phyloP scores from a whole-genome alignment of 1,140 invertebrate genomes.

The Hirudo medicinalis region DNA sequence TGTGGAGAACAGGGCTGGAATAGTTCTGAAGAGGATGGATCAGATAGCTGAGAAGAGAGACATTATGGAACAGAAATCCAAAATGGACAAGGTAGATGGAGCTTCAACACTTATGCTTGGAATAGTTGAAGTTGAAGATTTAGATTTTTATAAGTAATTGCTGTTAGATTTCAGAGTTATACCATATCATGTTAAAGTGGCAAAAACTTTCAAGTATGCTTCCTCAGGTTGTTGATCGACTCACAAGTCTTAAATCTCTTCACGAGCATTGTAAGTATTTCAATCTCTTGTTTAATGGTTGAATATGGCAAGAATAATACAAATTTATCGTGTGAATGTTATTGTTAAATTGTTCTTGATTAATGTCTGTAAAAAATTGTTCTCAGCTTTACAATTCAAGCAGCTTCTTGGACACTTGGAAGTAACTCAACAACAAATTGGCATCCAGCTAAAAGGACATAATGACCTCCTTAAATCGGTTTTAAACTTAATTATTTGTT shows the following conservation, averaged over 20 bases:
- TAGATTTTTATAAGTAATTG: neutral
- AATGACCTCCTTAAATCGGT: neutral
- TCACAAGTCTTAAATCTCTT: slow-evolving; percentile 1
- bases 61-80: slow-evolving; percentile 10
- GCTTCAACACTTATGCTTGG: neutral
- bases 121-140: neutral
- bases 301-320: no score
- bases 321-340: no score
- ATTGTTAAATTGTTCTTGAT: no score
- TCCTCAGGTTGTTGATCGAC: slow-evolving; percentile 5
- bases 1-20: neutral
- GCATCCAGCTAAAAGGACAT: neutral
- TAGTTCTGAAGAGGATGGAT: slow-evolving; percentile 2
- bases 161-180: slow-evolving; percentile 1
- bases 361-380: no score
- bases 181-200: slow-evolving; percentile 8
- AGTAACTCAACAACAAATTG: slow-evolving; percentile 4
- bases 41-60: slow-evolving; percentile 5
- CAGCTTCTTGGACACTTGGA: neutral
- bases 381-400: slow-evolving; percentile 1
- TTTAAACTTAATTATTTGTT: neutral
- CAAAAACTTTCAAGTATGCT: neutral
- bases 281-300: no score
- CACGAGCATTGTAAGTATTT: neutral
- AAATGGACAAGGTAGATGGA: slow-evolving; percentile 8